These are phyloP conservation scores for Maconellicoccus hirsutus DNA, from an alignment of 1,140 invertebrate genomes.

Conservation along the genomic window DNA sequence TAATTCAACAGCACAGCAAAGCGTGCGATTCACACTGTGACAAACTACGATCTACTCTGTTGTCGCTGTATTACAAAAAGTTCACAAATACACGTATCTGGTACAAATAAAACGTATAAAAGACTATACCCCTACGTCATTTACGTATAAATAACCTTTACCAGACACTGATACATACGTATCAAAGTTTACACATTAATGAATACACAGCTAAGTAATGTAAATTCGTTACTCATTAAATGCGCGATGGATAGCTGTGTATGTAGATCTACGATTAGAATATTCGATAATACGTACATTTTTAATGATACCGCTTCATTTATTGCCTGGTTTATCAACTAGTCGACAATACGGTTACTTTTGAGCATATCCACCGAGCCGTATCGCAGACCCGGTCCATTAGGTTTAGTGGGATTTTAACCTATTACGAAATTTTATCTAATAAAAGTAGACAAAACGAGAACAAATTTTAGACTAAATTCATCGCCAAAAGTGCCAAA, in stretches of 20 bases:
- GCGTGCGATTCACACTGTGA: no score
- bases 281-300: no score
- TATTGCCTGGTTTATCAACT: background rate
- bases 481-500: no score
- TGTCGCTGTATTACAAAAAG: no score
- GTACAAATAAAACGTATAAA: background rate
- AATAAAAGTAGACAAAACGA: background rate
- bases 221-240: no score
- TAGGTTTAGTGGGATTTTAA: background rate
- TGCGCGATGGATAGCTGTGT: no score
- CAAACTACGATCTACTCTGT: no score
- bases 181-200: background rate
- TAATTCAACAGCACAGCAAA: no score
- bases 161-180: background rate
- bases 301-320: background rate
- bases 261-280: no score
- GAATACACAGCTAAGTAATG: no score
- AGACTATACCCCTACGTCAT: background rate
- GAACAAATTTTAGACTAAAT: no score
- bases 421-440: background rate
- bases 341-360: background rate
- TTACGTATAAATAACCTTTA: slow-evolving; percentile 5
- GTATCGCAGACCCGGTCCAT: background rate
- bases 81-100: background rate
- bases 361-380: background rate